Base-by-base conservation (phyloP, 2,888 invertebrate genomes). In the Stenodera caucasica region DNA sequence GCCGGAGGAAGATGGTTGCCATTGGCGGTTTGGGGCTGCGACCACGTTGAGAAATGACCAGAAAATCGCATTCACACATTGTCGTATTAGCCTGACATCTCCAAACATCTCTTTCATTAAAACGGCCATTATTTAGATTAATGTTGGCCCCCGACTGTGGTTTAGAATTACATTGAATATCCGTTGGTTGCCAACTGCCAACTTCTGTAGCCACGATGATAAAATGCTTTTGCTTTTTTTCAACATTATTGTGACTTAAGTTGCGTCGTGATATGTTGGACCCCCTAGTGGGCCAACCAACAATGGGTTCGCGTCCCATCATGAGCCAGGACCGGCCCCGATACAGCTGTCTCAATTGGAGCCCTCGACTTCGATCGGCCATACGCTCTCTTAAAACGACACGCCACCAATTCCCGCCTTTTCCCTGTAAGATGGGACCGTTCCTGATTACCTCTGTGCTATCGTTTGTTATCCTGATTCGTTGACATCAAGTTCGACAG, bases 1-100 rank as follows among this genome's bases (percentile, higher is more conserved):
- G 23, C 45, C 45, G 45, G 45, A 45, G 23, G 45, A 23, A 23
- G 45, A 23, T 33, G 3, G 15, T 26, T 21, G 12, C n/a, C 53
- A 35, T 53, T 53, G 53, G 53, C 18, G 53, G 54, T 54, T 33
- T n/a, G n/a, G 15, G 70, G 67, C 72, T 67, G 71, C 71, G 72
- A 72, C 72, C 71, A 72, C 69, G 75, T 73, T 76, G 77, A 79
- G 78, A 79, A 78, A 78, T 78, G 78, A 78, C 77, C 78, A 78
- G 79, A 79, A 79, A 81, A 80, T 77, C 75, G 78, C 72, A 79
- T 81, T 81, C 80, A 80, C 81, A 81, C 81, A 80, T 81, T 81
- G 81, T 81, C 80, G 76, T 79, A 80, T 81, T 81, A 81, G 75
- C 73, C 77, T 78, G 80, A 80, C 80, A 80, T 78, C 75, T 78